These are phyloP conservation scores for Heliconius erato DNA, from an alignment of 2,888 invertebrate genomes.

Conservation along the genomic window DNA sequence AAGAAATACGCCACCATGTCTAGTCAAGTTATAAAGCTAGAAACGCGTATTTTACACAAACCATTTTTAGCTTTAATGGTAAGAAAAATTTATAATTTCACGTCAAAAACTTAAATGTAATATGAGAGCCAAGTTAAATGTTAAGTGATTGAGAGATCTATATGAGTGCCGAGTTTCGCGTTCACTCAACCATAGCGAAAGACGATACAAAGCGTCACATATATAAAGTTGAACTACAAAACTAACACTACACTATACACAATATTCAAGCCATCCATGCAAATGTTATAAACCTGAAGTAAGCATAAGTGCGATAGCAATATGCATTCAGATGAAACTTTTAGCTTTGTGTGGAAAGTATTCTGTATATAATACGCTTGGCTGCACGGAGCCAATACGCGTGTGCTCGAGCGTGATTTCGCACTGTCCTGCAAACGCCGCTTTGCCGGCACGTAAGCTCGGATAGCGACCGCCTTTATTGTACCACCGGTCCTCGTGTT, in stretches of 20 bases:
- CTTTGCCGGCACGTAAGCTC: conserved; percentile 27
- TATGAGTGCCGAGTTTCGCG: too few relatives aligned
- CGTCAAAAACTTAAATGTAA: too few relatives aligned
- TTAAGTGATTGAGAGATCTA: too few relatives aligned
- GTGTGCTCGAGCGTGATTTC: conserved; percentile 33
- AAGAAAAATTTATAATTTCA: too few relatives aligned
- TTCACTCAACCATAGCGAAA: neutral
- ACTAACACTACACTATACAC: conserved; percentile 2
- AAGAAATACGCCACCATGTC: too few relatives aligned
- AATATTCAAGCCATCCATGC: conserved; percentile 12
- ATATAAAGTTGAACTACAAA: conserved; percentile 11
- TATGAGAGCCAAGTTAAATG: too few relatives aligned
- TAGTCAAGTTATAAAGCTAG: neutral
- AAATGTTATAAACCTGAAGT: conserved; percentile 31
- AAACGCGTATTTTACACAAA: too few relatives aligned
- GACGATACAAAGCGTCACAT: neutral
- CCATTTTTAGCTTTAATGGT: too few relatives aligned
- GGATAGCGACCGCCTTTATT: conserved; percentile 22
- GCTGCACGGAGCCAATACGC: conserved; percentile 30
- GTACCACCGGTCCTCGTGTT: neutral
- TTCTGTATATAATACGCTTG: conserved; percentile 34
- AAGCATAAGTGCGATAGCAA: conserved; percentile 37
- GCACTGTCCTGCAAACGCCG: conserved; percentile 31
- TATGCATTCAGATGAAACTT: conserved; percentile 42
- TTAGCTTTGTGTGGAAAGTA: conserved; percentile 37